Evolutionary conservation across 2,113 vertebrate genomes (phyloP), one percentile per base, ranked within the genome.

Genomic region (Nothoprocta perdicaria): DNA sequence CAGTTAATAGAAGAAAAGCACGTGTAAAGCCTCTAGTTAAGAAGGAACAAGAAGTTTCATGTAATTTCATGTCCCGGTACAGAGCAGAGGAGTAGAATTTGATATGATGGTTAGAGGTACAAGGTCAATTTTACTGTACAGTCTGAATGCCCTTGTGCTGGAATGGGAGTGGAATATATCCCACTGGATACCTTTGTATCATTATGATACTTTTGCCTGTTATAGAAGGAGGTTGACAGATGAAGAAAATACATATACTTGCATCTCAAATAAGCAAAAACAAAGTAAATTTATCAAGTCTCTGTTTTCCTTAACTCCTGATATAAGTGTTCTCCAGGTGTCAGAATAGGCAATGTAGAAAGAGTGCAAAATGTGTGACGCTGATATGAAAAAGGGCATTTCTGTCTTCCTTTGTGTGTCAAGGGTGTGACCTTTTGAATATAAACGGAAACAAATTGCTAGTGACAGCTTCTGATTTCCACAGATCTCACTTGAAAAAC

Each of bases 401-500:
- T 96, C 84, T 84, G 73, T 38, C 63, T 86, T 90, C 66, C 67
- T 60, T 91, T 95, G 80, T 74, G 43, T 96, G 93, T 95, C 85
- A 94, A 94, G 62, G 62, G 71, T 72, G 79, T 97, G 95, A 97
- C 96, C 96, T 97, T 97, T 97, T 72, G 72, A 83, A 82, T 91
- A 72, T 83, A 41, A 93, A 89, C 50, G 80, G 86, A 95, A 97
- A 96, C 91, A 97, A 97, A 97, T 94, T 93, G 89, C 50, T 88
- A 97, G 35, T 96, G 96, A 96, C 96, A 96, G 94, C 90, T 92
- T 88, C 68, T 77, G 89, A 95, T 96, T 96, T 95, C 91, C 92
- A 93, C 96, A 89, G 90, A 95, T 97, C 73, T 94, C 55, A 80
- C 95, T 96, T 95, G 86, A 95, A 97, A 97, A 96, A 94, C 89